Conservation (phyloP, 2,113 vertebrate genomes). For the Lichenostomus cassidix region DNA sequence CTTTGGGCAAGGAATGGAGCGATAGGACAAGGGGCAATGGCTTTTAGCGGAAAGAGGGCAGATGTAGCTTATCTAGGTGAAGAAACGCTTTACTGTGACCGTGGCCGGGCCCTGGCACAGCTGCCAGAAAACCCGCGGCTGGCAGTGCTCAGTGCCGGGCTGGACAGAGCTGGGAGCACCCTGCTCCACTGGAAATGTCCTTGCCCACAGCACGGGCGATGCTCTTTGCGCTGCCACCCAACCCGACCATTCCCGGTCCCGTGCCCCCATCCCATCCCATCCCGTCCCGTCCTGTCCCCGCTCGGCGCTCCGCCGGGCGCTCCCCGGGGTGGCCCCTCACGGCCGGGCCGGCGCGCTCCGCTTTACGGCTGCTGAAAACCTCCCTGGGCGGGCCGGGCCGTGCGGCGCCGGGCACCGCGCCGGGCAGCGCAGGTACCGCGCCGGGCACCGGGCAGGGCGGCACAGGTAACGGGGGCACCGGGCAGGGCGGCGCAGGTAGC, state of each 20-base stretch:
- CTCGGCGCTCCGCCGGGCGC: background rate
- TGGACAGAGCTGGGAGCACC: background rate
- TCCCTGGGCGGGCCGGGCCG: conserved; percentile 19
- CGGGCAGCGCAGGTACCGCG: background rate
- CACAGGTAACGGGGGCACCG: background rate
- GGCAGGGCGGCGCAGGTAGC: no score
- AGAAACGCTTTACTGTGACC: no score
- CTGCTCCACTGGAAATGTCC: accelerated
- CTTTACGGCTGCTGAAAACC: conserved; percentile 74
- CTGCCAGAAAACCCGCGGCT: accelerated
- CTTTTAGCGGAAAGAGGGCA: background rate
- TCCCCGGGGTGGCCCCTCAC: background rate
- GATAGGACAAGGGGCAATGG: background rate
- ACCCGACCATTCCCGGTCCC: accelerated
- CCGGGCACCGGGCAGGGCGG: background rate
- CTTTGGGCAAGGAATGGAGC: background rate
- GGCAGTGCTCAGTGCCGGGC: accelerated
- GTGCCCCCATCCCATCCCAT: background rate
- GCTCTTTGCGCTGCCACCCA: background rate
- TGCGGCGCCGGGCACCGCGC: background rate
- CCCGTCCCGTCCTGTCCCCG: background rate
- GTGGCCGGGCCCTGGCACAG: background rate
- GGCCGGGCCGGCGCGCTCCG: conserved; percentile 16
- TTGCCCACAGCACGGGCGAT: accelerated
- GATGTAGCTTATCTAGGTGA: background rate